phyloP scores from a whole-genome alignment of 2,113 vertebrate genomes.

The Onychostruthus taczanowskii region DNA sequence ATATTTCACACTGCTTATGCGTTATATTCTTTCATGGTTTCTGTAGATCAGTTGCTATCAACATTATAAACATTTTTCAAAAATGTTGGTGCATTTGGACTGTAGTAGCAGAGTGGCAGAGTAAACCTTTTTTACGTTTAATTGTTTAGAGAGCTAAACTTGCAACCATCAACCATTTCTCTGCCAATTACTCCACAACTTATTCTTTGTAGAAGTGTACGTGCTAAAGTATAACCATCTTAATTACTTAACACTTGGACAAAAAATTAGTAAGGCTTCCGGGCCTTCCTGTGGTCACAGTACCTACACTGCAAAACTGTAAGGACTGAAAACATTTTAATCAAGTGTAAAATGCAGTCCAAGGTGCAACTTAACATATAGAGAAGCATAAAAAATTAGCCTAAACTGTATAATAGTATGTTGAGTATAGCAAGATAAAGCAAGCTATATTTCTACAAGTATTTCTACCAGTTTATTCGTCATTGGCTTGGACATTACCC shows the following conservation, averaged over 20 bases:
- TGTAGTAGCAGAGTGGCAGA: background rate
- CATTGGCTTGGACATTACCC: background rate
- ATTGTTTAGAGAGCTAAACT: background rate
- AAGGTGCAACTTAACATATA: background rate
- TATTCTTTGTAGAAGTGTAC: background rate
- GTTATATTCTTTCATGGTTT: background rate
- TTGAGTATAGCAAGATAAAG: background rate
- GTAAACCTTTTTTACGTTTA: rapidly evolving
- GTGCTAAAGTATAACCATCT: background rate
- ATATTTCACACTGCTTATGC: background rate
- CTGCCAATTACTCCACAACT: background rate
- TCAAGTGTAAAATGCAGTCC: background rate
- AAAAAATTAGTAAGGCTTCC: background rate
- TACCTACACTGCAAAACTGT: background rate
- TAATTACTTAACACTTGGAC: background rate
- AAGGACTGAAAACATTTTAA: background rate
- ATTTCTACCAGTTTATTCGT: background rate
- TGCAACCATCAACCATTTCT: background rate
- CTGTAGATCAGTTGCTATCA: background rate
- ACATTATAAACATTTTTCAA: background rate
- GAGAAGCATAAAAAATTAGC: background rate
- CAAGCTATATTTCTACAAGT: background rate
- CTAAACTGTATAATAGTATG: background rate
- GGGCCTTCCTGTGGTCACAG: background rate
- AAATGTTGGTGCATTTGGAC: background rate